Evolutionary conservation across 2,113 vertebrate genomes (phyloP).

Genomic region (Chaetorhynchus papuensis): DNA sequence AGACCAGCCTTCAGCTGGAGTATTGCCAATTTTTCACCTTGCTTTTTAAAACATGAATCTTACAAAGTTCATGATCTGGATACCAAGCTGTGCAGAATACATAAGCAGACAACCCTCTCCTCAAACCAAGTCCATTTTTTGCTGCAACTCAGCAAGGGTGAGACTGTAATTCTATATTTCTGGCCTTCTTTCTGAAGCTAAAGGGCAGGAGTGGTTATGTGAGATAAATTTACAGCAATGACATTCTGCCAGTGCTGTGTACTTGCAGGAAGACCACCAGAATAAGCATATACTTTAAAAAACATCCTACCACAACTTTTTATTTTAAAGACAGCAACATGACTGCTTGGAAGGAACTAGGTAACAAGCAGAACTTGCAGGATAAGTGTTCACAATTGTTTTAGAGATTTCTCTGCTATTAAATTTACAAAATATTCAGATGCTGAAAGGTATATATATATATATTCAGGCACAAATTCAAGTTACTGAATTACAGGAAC

Average conservation of each 20-base stretch:
- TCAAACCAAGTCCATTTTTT: not conserved
- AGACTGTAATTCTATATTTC: constrained; percentile 11
- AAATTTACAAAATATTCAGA: not conserved
- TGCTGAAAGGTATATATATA: not conserved
- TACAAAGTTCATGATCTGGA: not conserved
- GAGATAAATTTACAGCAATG: not conserved
- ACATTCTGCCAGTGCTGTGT: not conserved
- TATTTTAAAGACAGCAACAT: not conserved
- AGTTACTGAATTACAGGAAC: not conserved
- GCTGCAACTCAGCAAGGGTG: not conserved
- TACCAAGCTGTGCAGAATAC: not conserved
- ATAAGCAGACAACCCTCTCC: not conserved
- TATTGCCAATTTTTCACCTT: not conserved
- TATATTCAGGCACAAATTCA: not conserved
- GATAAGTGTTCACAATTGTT: not conserved
- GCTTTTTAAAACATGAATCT: not conserved
- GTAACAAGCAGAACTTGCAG: not conserved
- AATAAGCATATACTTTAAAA: not conserved
- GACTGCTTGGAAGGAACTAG: not conserved
- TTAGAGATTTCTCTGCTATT: not conserved
- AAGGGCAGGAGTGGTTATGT: not conserved
- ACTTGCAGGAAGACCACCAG: not conserved
- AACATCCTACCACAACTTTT: not conserved
- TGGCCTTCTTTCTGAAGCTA: not conserved
- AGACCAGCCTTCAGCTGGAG: not conserved